Conservation (phyloP, 2,888 invertebrate genomes). For the Heterodera filipjevi region DNA sequence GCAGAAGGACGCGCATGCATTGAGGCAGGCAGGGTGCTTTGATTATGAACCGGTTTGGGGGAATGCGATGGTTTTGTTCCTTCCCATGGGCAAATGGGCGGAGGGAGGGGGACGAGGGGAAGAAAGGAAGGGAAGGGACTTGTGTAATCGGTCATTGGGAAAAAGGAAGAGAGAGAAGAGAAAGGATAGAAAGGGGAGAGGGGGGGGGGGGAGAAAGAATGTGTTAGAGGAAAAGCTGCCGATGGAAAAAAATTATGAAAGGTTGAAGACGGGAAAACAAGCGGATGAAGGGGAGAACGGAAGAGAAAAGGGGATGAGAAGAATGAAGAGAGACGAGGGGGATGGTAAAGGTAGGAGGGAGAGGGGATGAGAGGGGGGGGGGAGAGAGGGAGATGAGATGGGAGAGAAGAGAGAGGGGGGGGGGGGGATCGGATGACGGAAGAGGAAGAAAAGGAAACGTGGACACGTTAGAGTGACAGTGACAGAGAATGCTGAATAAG, state of each 20-base stretch:
- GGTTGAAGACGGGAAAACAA: not conserved
- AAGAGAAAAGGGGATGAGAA: not conserved
- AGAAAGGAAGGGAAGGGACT: not conserved
- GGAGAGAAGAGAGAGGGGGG: too few relatives aligned
- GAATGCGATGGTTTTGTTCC: not conserved
- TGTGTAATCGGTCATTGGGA: conserved; percentile 10
- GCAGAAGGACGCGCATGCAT: not conserved
- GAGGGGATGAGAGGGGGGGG: too few relatives aligned
- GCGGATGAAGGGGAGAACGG: not conserved
- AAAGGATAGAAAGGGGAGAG: not conserved
- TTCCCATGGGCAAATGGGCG: not conserved
- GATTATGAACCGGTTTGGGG: conserved; percentile 10
- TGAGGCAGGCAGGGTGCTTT: not conserved
- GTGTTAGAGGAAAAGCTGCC: not conserved
- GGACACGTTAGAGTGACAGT: too few relatives aligned
- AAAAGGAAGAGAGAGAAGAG: not conserved
- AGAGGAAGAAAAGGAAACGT: too few relatives aligned
- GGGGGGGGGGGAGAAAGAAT: not conserved
- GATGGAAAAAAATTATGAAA: not conserved
- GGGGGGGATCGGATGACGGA: too few relatives aligned
- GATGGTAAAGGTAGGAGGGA: too few relatives aligned
- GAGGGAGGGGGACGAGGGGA: too few relatives aligned
- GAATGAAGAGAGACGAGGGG: not conserved
- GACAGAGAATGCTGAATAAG: too few relatives aligned
- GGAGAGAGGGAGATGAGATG: too few relatives aligned